Evolutionary conservation across 1,140 invertebrate genomes (phyloP), one percentile per base, ranked within the genome.

Genomic region (Drosophila rufa): DNA sequence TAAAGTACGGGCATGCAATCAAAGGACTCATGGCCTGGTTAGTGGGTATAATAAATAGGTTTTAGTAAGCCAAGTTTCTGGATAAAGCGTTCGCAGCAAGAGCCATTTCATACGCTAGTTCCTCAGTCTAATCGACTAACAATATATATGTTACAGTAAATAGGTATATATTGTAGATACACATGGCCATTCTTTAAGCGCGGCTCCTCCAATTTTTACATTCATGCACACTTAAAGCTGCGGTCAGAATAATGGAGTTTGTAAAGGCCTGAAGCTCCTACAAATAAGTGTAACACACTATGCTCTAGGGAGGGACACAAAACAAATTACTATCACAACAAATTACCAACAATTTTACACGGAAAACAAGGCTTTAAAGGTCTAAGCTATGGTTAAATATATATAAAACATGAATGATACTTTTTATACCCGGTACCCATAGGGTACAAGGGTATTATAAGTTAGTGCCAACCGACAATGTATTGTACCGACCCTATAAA

Each of bases 61-160:
- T 58, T 56, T 40, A 58, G 66, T 70, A 71, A 62, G 67, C 67
- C 67, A 71, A 70, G 65, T 70, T 42, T 58, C 50, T 58, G 53
- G 67, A 43, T 73, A 50, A 70, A 73, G 70, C 67, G 56, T 57
- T 70, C 36, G 38, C 67, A 48, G 45, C 53, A 59, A 59, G 47
- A 65, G 60, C 59, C 53, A 40, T 43, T 14, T 73, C 57, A 40
- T 74, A 75, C 42, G 69, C 74, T 75, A 76, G 51, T 57, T 76
- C 36, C 67, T 78, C 65, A 78, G 75, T 78, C 75, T 78, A 78
- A 69, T 78, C 56, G 75, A 78, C 75, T 78, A 78, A 78, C 57
- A 78, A 77, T 78, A 56, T 56, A 56, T 40, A 77, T 70, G 48
- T 78, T 78, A 78, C 67, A 79, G 75, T 79, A 79, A 79, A 79